Conservation (phyloP, 1,140 invertebrate species). For the Metopolophium dirhodum region DNA sequence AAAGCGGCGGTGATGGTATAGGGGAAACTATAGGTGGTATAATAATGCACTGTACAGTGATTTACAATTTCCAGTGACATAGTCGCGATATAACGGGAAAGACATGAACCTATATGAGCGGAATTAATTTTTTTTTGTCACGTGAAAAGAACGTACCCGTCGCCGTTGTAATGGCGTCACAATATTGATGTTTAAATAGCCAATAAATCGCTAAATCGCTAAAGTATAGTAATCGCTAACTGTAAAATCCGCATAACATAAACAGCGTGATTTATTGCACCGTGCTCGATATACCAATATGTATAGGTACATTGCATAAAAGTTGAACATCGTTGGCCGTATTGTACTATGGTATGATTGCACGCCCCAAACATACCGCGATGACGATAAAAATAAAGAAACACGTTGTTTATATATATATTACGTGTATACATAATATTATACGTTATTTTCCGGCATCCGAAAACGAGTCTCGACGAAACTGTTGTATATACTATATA, state of each 20-base stretch:
- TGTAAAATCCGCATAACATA: not conserved
- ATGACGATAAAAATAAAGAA: constrained; percentile 13
- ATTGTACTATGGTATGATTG: not conserved
- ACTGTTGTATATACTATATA: not conserved
- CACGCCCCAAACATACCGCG: not conserved
- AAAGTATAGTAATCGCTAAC: not conserved
- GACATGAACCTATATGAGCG: not conserved
- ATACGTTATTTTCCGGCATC: not conserved
- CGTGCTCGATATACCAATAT: not conserved
- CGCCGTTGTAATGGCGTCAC: not conserved
- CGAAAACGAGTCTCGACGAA: not conserved
- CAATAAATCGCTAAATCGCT: not conserved
- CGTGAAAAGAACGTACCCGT: not conserved
- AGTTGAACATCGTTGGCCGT: not conserved
- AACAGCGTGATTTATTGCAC: not conserved
- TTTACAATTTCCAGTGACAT: constrained; percentile 29
- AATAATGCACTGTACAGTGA: not conserved
- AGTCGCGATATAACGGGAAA: not conserved
- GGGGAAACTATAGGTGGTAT: not conserved
- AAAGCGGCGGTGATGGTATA: not conserved
- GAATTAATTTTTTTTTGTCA: constrained; percentile 33
- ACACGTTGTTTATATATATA: not conserved
- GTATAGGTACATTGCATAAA: not conserved
- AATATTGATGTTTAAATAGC: constrained; percentile 15
- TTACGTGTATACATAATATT: no score